phyloP scores from a whole-genome alignment of 2,113 vertebrate species.

The Ageneiosus marmoratus region DNA sequence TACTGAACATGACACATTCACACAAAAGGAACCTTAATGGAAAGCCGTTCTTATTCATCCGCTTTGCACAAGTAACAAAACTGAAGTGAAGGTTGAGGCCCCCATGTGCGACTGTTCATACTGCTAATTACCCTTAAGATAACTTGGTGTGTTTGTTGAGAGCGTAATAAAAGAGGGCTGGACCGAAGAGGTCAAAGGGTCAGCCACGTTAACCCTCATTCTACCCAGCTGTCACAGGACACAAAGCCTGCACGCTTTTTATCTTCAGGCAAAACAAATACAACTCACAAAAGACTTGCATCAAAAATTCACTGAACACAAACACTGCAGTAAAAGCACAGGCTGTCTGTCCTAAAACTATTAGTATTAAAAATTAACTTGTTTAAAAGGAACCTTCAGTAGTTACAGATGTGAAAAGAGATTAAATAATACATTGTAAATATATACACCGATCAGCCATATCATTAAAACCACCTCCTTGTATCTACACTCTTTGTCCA shows the following conservation, averaged over 20 bases:
- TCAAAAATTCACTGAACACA: too few species aligned
- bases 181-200: slow-evolving; percentile 21
- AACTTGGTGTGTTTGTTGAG: slow-evolving; percentile 30
- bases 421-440: too few species aligned
- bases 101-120: slow-evolving; percentile 25
- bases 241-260: slow-evolving; percentile 15
- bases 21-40: background rate
- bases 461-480: too few species aligned
- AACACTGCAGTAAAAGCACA: background rate
- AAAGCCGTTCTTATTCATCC: background rate
- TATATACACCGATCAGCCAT: too few species aligned
- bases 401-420: too few species aligned
- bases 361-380: background rate
- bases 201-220: slow-evolving; percentile 47
- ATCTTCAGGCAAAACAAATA: slow-evolving; percentile 20
- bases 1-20: background rate
- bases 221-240: slow-evolving; percentile 18
- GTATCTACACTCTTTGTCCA: too few species aligned
- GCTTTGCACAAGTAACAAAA: background rate
- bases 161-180: slow-evolving; percentile 30
- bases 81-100: background rate
- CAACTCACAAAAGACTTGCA: background rate
- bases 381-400: too few species aligned
- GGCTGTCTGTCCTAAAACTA: background rate
- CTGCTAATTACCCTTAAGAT: slow-evolving; percentile 38